Conservation (phyloP, 2,113 vertebrate species). For the Chlorocebus sabaeus region DNA sequence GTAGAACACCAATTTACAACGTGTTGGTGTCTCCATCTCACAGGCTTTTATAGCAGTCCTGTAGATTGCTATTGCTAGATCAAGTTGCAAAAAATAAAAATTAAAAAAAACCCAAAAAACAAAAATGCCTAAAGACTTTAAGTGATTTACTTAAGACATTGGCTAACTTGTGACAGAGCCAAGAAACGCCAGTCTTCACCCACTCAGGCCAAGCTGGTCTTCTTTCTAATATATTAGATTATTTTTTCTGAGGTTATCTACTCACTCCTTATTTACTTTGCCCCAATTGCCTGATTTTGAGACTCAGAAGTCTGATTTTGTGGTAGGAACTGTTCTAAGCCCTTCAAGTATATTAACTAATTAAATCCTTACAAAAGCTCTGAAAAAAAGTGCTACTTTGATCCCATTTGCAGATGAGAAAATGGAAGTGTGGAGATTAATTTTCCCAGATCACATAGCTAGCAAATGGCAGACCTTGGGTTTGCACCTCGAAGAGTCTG, state of each 20-base stretch:
- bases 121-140: neutral
- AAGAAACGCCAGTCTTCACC: neutral
- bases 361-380: neutral
- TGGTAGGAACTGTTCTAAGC: neutral
- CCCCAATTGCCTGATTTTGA: neutral
- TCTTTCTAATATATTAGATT: neutral
- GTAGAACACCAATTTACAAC: neutral
- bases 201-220: neutral
- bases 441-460: neutral
- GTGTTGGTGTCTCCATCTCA: neutral
- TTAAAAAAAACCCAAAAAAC: neutral
- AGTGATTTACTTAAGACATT: neutral
- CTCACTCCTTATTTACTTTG: neutral
- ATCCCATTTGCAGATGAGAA: neutral
- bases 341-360: neutral
- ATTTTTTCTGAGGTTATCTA: neutral
- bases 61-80: neutral
- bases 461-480: neutral
- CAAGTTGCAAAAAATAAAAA: neutral
- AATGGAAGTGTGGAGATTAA: neutral
- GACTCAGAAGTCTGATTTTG: neutral
- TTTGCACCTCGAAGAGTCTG: neutral
- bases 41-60: neutral
- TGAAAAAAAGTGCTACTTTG: neutral
- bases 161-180: neutral